Base-by-base conservation (phyloP, 2,797 vertebrate genomes). In the Danio choprae region DNA sequence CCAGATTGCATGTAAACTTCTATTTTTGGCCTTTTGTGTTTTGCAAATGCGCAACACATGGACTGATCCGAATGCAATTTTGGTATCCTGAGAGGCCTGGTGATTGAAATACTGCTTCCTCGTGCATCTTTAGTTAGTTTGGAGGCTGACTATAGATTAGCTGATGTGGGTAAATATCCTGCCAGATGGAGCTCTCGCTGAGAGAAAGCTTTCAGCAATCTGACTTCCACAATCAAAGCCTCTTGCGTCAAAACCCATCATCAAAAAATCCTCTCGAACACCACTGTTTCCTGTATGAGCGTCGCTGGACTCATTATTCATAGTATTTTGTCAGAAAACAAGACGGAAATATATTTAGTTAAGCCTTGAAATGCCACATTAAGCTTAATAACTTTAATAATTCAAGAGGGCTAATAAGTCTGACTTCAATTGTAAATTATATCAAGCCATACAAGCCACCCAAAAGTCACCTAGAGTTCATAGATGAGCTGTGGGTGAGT, bases 181-280 rank as follows among this genome's bases (percentile, higher is more conserved):
- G 79, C 60, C 84, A 85, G 84, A 85, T 83, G 81, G 84, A 77
- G 84, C 73, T 51, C 1, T 51, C 1, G 4, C 48, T 20, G 48
- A 46, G 51, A 36, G 69, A 76, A 82, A 20, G 82, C 67, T 79
- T 77, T 72, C 41, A 62, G 74, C 53, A 81, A 79, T 79, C 81
- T 81, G 58, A 79, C 74, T 69, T 83, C 65, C 70, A 75, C 70
- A 83, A 85, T 85, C 81, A 83, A 80, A 85, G 67, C 75, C 74
- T 68, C 81, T 82, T 62, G 16, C 76, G 77, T 78, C 77, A 77
- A 67, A 74, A 74, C 22, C 38, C 20, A 65, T 83, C 62, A 48
- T 63, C 63, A 56, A 70, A 79, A 74, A 36, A 64, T 56, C 10
- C 44, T 63, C 55, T 70, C 55, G 44, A 44, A 58, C 59, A 40